Conservation (phyloP, 2,888 invertebrate genomes). For the Strigamia transsilvanica region DNA sequence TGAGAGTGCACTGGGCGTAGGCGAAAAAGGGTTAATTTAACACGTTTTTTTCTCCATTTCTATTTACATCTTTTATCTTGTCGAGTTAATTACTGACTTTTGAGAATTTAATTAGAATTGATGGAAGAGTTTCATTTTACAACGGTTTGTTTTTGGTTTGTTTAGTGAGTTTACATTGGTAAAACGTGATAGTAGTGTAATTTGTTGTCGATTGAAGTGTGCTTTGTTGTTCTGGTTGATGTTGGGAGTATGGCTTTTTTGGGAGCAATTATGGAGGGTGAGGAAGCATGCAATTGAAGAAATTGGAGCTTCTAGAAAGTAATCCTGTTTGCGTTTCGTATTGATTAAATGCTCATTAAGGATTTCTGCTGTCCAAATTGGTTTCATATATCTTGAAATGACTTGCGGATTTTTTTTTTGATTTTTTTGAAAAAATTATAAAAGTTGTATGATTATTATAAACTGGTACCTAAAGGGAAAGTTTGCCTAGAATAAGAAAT, state of each 20-base stretch:
- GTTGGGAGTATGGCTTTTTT: not conserved
- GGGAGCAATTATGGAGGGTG: not conserved
- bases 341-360: conserved; percentile 35
- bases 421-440: too few species aligned
- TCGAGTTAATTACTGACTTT: not conserved
- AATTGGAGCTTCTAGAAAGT: not conserved
- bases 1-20: not conserved
- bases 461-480: not conserved
- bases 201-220: not conserved
- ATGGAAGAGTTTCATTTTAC: not conserved
- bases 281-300: conserved; percentile 4
- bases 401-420: not conserved
- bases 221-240: not conserved
- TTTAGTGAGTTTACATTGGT: not conserved
- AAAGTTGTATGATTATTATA: not conserved
- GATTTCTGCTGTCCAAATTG: not conserved
- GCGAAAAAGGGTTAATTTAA: not conserved
- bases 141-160: not conserved
- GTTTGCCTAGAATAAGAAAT: not conserved
- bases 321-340: conserved; percentile 2
- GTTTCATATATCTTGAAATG: not conserved
- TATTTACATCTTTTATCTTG: not conserved
- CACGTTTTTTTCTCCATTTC: not conserved
- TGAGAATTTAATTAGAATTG: not conserved
- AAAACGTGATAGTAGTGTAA: not conserved